phyloP scores from a whole-genome alignment of 2,797 vertebrate species.

The Hippopotamyrus pictus region DNA sequence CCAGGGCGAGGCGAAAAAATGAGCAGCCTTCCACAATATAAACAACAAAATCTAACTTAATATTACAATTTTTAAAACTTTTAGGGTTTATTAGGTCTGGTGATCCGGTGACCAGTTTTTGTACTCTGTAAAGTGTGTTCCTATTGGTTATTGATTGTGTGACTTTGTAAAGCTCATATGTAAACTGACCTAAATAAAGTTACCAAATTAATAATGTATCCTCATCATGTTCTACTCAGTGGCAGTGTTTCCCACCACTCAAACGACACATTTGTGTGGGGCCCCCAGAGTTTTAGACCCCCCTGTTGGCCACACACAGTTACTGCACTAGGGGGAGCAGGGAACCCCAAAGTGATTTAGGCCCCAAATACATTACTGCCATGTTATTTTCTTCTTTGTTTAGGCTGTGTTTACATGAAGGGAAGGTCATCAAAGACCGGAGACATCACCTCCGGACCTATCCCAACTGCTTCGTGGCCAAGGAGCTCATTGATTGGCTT shows the following conservation, averaged over 20 bases:
- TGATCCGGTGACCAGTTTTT: background rate
- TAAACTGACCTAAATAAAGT: background rate
- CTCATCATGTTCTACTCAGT: background rate
- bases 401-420: slow-evolving; percentile 89
- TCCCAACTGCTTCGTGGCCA: slow-evolving; percentile 94
- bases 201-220: background rate
- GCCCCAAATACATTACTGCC: background rate
- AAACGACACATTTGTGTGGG: background rate
- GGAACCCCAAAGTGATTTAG: background rate
- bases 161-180: background rate
- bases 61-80: background rate
- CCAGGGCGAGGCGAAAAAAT: background rate
- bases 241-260: background rate
- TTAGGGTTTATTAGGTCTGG: background rate
- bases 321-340: background rate
- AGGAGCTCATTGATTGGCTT: slow-evolving; percentile 94
- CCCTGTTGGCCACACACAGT: background rate
- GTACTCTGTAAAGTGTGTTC: background rate
- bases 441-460: slow-evolving; percentile 93
- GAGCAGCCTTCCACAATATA: background rate
- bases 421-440: slow-evolving; percentile 91
- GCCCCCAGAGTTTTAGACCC: background rate
- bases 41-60: background rate
- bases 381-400: background rate
- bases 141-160: background rate